Conservation (phyloP, 1,140 invertebrate genomes). For the Danaus melanippus region DNA sequence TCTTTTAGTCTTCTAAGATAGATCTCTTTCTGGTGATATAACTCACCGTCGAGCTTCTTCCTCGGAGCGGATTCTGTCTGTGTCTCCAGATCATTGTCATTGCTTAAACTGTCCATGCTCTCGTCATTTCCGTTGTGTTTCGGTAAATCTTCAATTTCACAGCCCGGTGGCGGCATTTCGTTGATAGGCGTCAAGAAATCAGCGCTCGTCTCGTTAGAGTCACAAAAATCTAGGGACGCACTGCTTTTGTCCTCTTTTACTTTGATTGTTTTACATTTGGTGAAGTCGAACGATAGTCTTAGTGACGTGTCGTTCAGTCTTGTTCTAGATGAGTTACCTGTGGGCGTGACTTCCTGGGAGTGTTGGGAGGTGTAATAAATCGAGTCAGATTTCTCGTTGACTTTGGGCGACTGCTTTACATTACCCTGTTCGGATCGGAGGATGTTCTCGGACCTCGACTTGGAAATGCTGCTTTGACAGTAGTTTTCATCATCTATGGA, state of each 20-base stretch:
- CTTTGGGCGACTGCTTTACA: conserved; percentile 42
- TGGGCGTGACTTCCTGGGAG: conserved; percentile 57
- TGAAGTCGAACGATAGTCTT: conserved; percentile 57
- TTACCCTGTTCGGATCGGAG: conserved; percentile 61
- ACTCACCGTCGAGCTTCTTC: conserved; percentile 44
- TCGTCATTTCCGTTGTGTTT: conserved; percentile 59
- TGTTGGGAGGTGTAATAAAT: conserved; percentile 68
- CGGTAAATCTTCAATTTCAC: conserved; percentile 59
- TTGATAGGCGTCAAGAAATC: conserved; percentile 70
- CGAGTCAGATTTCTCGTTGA: conserved; percentile 60
- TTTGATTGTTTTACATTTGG: conserved; percentile 53
- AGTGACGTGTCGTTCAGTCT: conserved; percentile 55
- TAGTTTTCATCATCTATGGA: conserved; percentile 69
- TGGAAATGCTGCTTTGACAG: conserved; percentile 62
- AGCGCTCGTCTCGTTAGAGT: conserved; percentile 69
- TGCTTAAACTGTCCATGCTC: conserved; percentile 56
- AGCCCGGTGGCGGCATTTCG: conserved; percentile 65
- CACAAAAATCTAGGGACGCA: conserved; percentile 64
- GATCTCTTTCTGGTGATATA: not conserved
- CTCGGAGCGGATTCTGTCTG: conserved; percentile 60
- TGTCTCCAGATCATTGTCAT: conserved; percentile 60
- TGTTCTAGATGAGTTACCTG: conserved; percentile 44
- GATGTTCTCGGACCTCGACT: conserved; percentile 67
- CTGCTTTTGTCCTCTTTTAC: conserved; percentile 59
- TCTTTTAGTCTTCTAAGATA: too few relatives aligned